Evolutionary conservation across 2,113 vertebrate genomes (phyloP), one percentile per base, ranked within the genome.

Genomic region (Megaceryle torquata): DNA sequence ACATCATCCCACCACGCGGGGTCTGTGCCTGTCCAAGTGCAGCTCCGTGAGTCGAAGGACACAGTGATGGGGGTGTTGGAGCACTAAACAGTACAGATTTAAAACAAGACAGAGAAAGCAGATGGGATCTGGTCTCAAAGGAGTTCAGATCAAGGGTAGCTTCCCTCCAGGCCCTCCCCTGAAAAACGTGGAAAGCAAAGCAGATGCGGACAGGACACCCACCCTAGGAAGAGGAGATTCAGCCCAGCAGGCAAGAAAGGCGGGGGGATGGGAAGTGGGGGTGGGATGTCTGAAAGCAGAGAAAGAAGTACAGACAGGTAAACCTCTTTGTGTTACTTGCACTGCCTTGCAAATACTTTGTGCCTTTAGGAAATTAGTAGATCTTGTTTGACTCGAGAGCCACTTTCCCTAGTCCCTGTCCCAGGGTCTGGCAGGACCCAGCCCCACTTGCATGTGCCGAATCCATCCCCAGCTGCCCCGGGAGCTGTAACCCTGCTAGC

Each of bases 331-430:
- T 3, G n/a, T 5, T 12, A 11, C 31, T 57, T 48, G 26, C 76
- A 29, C 41, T 0, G 0, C 5, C 10, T 20, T 43, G 56, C 6
- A 5, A 46, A 26, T 1, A 31, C 19, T 37, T 26, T 67, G 31
- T 41, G 5, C 3, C 44, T 7, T 20, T 2, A 10, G 3, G 6
- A 21, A 59, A 16, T 0, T 5, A 8, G 43, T 0, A 13, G 50
- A 16, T 5, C 67, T 28, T 13, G 28, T 4, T 41, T n/a, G 63
- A 31, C 29, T 15, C 2, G 5, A 48, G 43, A 51, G 11, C 8
- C 28, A 3, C 39, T 9, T 56, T 35, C 46, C 28, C 5, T 29
- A 35, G 41, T 1, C 21, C 21, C 53, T 12, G 29, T 31, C 13
- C 63, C 71, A 4, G 26, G 68, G 56, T 57, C 37, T 2, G 21